Evolutionary conservation across 2,888 invertebrate species (phyloP).

Genomic region (Blomia tropicalis): DNA sequence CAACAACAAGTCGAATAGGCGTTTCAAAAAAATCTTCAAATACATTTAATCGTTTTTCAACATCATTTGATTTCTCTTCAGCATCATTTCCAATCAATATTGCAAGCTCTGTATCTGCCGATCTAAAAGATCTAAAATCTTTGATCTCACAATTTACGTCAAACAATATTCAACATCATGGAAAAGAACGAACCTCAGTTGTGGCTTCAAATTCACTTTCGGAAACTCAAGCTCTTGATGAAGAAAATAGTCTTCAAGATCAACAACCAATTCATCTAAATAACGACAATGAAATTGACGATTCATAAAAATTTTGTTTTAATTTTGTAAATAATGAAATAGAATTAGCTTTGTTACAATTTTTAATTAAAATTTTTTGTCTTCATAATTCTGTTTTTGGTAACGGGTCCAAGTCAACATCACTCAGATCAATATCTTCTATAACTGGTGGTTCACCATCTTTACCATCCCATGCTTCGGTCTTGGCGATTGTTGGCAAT

Average conservation of each 20-base stretch:
- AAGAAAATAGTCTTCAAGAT: not conserved
- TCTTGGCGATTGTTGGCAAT: constrained; percentile 52
- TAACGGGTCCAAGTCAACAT: constrained; percentile 3
- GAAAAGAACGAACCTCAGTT: not conserved
- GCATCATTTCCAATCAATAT: constrained; percentile 25
- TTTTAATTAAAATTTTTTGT: too few relatives aligned
- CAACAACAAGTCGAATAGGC: not conserved
- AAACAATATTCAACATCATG: not conserved
- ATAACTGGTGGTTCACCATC: constrained; percentile 40
- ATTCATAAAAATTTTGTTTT: too few relatives aligned
- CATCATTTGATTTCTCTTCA: constrained; percentile 29
- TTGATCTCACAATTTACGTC: constrained; percentile 14
- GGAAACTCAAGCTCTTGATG: too few relatives aligned
- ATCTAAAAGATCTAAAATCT: constrained; percentile 25
- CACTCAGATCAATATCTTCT: constrained; percentile 9
- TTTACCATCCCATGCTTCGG: constrained; percentile 81
- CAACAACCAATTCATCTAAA: not conserved
- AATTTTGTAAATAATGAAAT: too few relatives aligned
- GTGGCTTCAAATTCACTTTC: not conserved
- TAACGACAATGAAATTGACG: not conserved
- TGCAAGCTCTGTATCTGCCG: constrained; percentile 28
- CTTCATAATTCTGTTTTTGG: not conserved
- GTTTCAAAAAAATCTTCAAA: not conserved
- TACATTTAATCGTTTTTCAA: constrained; percentile 29
- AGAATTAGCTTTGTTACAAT: not conserved